phyloP scores from a whole-genome alignment of 2,888 invertebrate species.

The Troides aeacus region DNA sequence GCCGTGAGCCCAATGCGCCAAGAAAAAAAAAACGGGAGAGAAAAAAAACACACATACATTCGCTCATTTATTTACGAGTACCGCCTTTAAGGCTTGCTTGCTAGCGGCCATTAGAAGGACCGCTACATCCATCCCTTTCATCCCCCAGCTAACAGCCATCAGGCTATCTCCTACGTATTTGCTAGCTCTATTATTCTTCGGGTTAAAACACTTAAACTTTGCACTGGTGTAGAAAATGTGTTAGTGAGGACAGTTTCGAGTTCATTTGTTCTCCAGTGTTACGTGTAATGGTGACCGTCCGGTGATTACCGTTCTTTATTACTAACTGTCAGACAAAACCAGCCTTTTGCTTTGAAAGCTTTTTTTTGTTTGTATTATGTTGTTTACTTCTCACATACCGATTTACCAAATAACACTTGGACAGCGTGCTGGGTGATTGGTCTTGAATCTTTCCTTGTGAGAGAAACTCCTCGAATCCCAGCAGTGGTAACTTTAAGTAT shows the following conservation, averaged over 20 bases:
- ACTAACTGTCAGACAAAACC: too few species aligned
- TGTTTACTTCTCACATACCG: too few species aligned
- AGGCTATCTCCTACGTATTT: slow-evolving; percentile 57
- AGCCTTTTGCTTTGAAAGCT: too few species aligned
- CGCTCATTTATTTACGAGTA: slow-evolving; percentile 69
- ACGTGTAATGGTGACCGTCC: slow-evolving; percentile 18
- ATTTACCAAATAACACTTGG: too few species aligned
- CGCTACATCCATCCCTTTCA: slow-evolving; percentile 52
- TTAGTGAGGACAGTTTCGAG: slow-evolving; percentile 34
- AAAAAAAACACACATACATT: slow-evolving; percentile 43
- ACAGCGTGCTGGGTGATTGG: too few species aligned
- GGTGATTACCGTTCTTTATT: slow-evolving; percentile 3
- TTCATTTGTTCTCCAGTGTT: slow-evolving; percentile 19
- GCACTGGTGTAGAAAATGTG: slow-evolving; percentile 42
- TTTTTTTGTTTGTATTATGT: too few species aligned
- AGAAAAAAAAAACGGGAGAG: slow-evolving; percentile 50
- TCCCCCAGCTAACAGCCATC: slow-evolving; percentile 43
- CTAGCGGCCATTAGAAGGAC: slow-evolving; percentile 63
- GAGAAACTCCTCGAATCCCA: too few species aligned
- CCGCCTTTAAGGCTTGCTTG: slow-evolving; percentile 57
- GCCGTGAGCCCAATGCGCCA: slow-evolving; percentile 33
- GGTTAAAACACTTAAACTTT: slow-evolving; percentile 60
- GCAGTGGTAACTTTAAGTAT: too few species aligned
- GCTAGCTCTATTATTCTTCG: slow-evolving; percentile 50
- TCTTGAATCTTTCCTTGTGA: too few species aligned